Percentiles rank a stretch among this genome's conserved stretches.
These are phyloP conservation scores for Spinibarbus caldwelli DNA, from an alignment of 2,797 vertebrate genomes.

Conservation along the genomic window DNA sequence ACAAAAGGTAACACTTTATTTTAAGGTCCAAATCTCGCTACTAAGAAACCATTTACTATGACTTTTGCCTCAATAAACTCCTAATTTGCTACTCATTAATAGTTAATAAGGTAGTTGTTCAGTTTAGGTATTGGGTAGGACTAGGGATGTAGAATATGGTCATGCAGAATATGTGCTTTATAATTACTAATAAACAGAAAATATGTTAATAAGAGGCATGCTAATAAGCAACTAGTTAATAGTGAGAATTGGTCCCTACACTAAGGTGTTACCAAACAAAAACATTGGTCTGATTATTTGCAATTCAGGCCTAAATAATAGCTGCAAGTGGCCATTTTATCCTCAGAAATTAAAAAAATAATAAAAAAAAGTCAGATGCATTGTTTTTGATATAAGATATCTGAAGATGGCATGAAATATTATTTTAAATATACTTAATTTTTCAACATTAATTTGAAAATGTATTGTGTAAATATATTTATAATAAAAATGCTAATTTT, in stretches of 20 bases:
- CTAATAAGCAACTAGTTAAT: not conserved
- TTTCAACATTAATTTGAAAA: not conserved
- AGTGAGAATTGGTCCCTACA: not conserved
- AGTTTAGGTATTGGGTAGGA: not conserved
- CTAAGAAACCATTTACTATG: not conserved
- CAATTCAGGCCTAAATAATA: not conserved
- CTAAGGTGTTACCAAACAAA: not conserved
- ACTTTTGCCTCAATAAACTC: not conserved
- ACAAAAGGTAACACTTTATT: not conserved
- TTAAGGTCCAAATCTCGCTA: not conserved
- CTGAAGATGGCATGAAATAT: not conserved
- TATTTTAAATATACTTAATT: not conserved
- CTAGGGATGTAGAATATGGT: not conserved
- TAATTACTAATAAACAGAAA: not conserved
- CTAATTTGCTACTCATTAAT: not conserved
- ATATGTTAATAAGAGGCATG: not conserved
- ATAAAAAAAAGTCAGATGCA: not conserved
- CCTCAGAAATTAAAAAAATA: not conserved
- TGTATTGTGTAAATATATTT: not conserved
- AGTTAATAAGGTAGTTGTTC: not conserved
- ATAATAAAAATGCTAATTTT: not conserved
- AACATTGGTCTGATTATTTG: not conserved
- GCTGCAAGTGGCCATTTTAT: not conserved
- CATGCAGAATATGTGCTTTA: not conserved
- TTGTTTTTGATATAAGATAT: too few relatives aligned